Percentiles rank a stretch among this genome's conserved stretches.
Evolutionary conservation across 2,797 vertebrate genomes (phyloP).

Genomic region (Thamnophis elegans): DNA sequence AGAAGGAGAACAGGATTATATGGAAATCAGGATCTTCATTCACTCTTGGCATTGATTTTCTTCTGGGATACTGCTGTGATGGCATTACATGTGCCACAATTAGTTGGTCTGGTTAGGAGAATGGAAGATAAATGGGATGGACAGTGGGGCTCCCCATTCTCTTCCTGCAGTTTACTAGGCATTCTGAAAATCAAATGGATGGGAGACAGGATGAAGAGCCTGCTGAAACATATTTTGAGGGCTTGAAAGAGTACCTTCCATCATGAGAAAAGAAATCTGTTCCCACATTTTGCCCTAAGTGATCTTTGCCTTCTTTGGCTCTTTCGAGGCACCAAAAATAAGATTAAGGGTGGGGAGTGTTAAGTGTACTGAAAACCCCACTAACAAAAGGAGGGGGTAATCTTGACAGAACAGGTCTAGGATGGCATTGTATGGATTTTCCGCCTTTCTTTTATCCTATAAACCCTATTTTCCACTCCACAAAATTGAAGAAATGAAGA

Average conservation of each 20-base stretch:
- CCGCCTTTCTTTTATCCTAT: neutral
- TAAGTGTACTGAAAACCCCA: neutral
- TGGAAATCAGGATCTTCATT: neutral
- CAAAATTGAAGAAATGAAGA: neutral
- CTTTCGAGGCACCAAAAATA: neutral
- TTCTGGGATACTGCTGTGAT: neutral
- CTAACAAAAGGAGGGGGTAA: neutral
- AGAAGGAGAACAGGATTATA: neutral
- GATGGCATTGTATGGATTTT: neutral
- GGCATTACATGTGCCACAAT: neutral
- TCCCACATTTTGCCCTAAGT: neutral
- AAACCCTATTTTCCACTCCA: neutral
- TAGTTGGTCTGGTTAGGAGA: neutral
- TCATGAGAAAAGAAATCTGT: no score
- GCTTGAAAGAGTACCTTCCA: neutral
- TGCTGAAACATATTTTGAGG: neutral
- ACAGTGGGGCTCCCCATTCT: neutral
- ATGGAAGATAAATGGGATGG: neutral
- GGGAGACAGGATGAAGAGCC: neutral
- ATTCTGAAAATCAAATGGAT: neutral
- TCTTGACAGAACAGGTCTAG: neutral
- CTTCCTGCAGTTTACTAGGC: no score
- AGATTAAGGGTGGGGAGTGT: neutral
- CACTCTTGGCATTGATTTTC: neutral
- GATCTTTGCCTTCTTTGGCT: neutral